Conservation (phyloP, 1,140 invertebrate genomes). For the Drosophila suzukii region DNA sequence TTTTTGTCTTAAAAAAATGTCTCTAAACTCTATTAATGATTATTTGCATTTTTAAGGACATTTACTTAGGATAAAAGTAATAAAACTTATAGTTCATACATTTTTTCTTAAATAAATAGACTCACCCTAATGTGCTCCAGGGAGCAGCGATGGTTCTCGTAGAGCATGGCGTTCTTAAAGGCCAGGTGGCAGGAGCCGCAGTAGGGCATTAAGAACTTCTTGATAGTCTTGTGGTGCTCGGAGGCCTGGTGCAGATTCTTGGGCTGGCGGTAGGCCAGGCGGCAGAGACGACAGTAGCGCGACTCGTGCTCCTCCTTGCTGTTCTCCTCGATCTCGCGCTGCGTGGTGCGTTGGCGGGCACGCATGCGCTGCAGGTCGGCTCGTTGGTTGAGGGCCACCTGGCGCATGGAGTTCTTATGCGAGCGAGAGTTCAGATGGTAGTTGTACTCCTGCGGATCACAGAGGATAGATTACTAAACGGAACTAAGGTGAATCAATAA, state of each 20-base stretch:
- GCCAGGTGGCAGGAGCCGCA: slow-evolving; percentile 88
- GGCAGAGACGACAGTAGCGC: slow-evolving; percentile 91
- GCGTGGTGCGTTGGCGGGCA: slow-evolving; percentile 89
- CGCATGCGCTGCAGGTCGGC: slow-evolving; percentile 90
- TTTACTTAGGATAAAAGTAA: no score
- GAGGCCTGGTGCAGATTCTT: slow-evolving; percentile 90
- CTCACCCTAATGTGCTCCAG: slow-evolving; percentile 91
- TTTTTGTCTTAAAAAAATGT: no score
- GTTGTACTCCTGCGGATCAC: slow-evolving; percentile 86
- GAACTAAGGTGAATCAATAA: neutral
- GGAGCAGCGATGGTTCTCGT: slow-evolving; percentile 92
- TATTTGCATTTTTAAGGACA: no score
- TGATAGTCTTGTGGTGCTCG: slow-evolving; percentile 91
- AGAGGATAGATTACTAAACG: slow-evolving; percentile 16
- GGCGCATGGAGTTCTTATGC: slow-evolving; percentile 89
- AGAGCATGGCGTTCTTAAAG: slow-evolving; percentile 92
- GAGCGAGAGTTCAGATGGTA: slow-evolving; percentile 89
- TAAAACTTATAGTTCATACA: no score
- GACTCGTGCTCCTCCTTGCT: slow-evolving; percentile 88
- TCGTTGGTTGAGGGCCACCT: slow-evolving; percentile 89
- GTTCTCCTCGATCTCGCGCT: slow-evolving; percentile 89
- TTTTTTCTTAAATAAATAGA: no score
- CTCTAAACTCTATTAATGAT: no score
- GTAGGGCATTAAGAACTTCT: slow-evolving; percentile 91
- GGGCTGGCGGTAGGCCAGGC: slow-evolving; percentile 91